Conservation (phyloP, 2,888 invertebrate species). For the Esperia sulphurella region DNA sequence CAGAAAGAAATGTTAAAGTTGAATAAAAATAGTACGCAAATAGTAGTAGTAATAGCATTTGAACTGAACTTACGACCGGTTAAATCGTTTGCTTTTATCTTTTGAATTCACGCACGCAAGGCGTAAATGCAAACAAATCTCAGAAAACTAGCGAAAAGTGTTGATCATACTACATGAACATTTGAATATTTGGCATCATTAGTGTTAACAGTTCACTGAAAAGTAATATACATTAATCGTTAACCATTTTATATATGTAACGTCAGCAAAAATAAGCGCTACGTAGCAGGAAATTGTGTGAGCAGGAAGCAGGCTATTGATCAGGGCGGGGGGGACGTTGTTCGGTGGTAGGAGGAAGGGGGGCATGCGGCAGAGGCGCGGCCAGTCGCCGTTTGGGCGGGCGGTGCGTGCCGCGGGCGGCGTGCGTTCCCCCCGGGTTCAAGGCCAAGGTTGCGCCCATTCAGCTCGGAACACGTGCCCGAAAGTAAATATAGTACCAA, state of each 20-base stretch:
- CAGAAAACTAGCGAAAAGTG: too few species aligned
- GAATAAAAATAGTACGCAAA: too few species aligned
- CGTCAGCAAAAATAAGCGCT: constrained; percentile 15
- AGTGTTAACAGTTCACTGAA: too few species aligned
- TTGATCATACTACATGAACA: too few species aligned
- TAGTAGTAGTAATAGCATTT: too few species aligned
- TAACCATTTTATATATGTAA: background rate
- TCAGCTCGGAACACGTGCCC: constrained; percentile 73
- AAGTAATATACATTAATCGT: too few species aligned
- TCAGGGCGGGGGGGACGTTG: constrained; percentile 34
- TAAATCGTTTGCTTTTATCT: too few species aligned
- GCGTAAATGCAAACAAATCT: too few species aligned
- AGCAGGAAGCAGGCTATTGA: constrained; percentile 58
- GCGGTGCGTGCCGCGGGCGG: constrained; percentile 58
- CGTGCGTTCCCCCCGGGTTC: constrained; percentile 65
- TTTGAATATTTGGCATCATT: too few species aligned
- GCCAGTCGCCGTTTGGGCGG: constrained; percentile 60
- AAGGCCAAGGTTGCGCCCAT: constrained; percentile 74
- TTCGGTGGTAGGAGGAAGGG: constrained; percentile 9
- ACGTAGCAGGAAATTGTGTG: constrained; percentile 43
- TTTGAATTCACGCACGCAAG: too few species aligned
- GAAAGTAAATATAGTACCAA: constrained; percentile 72
- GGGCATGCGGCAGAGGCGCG: constrained; percentile 37
- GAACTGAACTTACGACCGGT: too few species aligned
- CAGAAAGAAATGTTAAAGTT: too few species aligned